Base-by-base conservation (phyloP, 2,888 invertebrate genomes). In the Drosophila anomelani region DNA sequence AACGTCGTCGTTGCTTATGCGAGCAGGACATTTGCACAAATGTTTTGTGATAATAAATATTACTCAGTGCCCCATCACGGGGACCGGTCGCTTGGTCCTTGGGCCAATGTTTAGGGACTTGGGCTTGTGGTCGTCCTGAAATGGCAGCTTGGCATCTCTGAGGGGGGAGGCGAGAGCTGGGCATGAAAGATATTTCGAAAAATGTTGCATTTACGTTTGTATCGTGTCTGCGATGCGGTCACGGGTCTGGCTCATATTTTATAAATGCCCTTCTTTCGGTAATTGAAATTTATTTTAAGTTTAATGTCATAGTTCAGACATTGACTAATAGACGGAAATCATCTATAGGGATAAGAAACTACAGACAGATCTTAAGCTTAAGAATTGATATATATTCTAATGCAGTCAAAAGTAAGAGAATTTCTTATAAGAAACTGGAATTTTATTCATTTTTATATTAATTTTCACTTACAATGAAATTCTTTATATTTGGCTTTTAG, bases 21-120 rank as follows among this genome's bases (percentile, higher is more conserved):
- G 72, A 88, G 78, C 81, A 84, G 77, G 85, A 81, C 89, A 88
- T 88, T 86, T 86, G 87, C 80, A 78, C 82, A 85, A 85, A 88
- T 86, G 85, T 86, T 88, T 87, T 85, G 85, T 85, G 85, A 84
- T 85, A 88, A 88, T 88, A 85, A 85, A 85, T 88, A 85, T 88
- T 84, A 88, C 85, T 85, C 88, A 80, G 59, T 85, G 84, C 85
- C 83, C 82, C 83, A 76, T 74, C 68, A 61, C 68, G 66, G 64
- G 64, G 58, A 67, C 61, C 26, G 39, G 47, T 62, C 26, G 51
- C 34, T 38, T 49, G 51, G 55, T 57, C 38, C 58, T 64, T 49
- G 61, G 71, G 55, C 67, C 68, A 77, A 71, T 79, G 71, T 76
- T 69, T 58, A 54, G 72, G 63, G 64, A 73, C 74, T 63, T 53